Percentiles rank a stretch among this genome's conserved stretches.
Evolutionary conservation across 2,113 vertebrate genomes (phyloP).

Genomic region (Chloroceryle aenea): DNA sequence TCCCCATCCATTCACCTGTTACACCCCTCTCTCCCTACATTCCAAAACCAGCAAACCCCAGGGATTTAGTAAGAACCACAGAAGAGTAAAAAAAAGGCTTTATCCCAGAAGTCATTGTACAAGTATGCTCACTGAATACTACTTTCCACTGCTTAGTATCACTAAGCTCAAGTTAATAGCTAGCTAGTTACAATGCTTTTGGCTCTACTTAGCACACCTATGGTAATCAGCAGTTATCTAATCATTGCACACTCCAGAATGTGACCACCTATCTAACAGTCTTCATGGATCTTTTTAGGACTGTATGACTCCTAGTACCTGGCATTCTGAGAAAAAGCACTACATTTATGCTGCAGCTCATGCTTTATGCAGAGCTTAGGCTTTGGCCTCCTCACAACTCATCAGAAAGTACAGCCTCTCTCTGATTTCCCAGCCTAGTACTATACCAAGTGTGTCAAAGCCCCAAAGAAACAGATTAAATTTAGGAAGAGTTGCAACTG

Average conservation of each 20-base stretch:
- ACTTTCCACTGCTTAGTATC: not conserved
- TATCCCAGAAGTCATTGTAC: not conserved
- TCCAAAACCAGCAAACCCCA: not conserved
- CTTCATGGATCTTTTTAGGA: not conserved
- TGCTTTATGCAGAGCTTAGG: not conserved
- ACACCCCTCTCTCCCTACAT: not conserved
- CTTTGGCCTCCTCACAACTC: not conserved
- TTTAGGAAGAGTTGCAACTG: not conserved
- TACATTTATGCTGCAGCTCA: not conserved
- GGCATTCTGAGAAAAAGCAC: not conserved
- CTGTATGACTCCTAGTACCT: not conserved
- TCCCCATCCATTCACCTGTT: not conserved
- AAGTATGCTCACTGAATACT: not conserved
- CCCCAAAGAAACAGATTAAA: not conserved
- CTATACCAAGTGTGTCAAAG: not conserved
- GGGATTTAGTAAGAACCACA: not conserved
- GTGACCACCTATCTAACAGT: not conserved
- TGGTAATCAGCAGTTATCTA: not conserved
- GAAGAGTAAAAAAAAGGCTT: not conserved
- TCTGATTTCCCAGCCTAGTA: not conserved
- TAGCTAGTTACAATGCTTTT: not conserved
- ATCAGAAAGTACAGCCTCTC: not conserved
- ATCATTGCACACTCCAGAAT: not conserved
- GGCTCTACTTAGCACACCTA: not conserved
- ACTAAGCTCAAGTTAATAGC: not conserved